These are phyloP conservation scores for Neosilurus hyrtlii DNA, from an alignment of 2,797 vertebrate species.

Conservation along the genomic window DNA sequence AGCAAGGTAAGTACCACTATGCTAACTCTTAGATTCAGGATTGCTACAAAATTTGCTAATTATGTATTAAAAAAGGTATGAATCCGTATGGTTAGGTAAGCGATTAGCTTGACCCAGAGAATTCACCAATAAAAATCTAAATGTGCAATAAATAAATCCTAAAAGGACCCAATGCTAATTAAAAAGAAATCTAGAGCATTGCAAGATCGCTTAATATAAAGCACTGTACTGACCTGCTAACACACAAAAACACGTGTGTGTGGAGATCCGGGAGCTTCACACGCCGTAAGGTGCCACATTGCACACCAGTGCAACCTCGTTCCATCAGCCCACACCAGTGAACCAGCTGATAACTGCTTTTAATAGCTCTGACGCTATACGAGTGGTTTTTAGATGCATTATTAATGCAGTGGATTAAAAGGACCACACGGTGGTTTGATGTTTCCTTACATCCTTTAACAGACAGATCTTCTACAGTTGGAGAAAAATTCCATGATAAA, in stretches of 20 bases:
- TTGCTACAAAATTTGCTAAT: neutral
- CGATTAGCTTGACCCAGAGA: neutral
- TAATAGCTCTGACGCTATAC: slow-evolving; percentile 16
- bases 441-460: neutral
- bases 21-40: neutral
- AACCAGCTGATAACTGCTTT: slow-evolving; percentile 31
- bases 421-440: neutral
- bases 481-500: neutral
- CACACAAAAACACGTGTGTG: slow-evolving; percentile 21
- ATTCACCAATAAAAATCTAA: neutral
- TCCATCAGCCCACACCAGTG: slow-evolving; percentile 23
- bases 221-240: slow-evolving; percentile 26
- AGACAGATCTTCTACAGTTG: neutral
- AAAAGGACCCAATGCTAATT: slow-evolving; percentile 13
- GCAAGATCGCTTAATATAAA: neutral
- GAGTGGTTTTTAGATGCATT: slow-evolving; percentile 34
- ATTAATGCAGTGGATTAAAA: slow-evolving; percentile 34
- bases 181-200: neutral
- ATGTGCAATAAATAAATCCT: slow-evolving; percentile 15
- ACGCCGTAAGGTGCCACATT: slow-evolving; percentile 30
- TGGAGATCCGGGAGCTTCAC: slow-evolving; percentile 3
- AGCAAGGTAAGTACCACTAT: neutral
- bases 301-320: slow-evolving; percentile 40
- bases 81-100: neutral
- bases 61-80: too few species aligned